These are phyloP conservation scores for Romanomermis culicivorax DNA, from an alignment of 2,888 invertebrate genomes.

Conservation along the genomic window DNA sequence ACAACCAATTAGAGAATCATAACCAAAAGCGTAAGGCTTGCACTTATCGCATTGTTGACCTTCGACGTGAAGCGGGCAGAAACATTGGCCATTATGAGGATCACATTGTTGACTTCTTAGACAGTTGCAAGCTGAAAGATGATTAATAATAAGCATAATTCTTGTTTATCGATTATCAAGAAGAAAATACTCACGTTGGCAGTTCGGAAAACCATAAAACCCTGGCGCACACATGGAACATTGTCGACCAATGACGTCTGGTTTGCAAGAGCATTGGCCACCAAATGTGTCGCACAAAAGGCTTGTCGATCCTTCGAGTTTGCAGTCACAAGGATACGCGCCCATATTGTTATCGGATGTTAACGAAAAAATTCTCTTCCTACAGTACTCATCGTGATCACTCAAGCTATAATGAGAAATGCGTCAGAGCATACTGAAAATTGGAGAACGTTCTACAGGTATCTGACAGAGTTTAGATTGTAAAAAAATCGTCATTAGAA, in stretches of 20 bases:
- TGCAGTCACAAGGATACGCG: conserved; percentile 67
- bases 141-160: not conserved
- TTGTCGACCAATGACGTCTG: conserved; percentile 69
- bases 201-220: conserved; percentile 83
- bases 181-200: conserved; percentile 32
- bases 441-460: no score
- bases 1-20: conserved; percentile 79
- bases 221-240: conserved; percentile 64
- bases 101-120: conserved; percentile 71
- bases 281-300: conserved; percentile 80
- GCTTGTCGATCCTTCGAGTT: conserved; percentile 50
- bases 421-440: no score
- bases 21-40: conserved; percentile 65
- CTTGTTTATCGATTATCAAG: not conserved
- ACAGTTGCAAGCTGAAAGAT: conserved; percentile 34
- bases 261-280: conserved; percentile 78
- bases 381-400: conserved; percentile 44
- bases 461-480: no score
- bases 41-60: conserved; percentile 76
- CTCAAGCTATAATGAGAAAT: no score
- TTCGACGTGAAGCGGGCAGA: conserved; percentile 70
- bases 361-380: conserved; percentile 70
- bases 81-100: conserved; percentile 62
- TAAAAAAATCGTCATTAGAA: no score
- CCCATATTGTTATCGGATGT: conserved; percentile 86